Evolutionary conservation across 2,888 invertebrate genomes (phyloP).

Genomic region (Antitype chi): DNA sequence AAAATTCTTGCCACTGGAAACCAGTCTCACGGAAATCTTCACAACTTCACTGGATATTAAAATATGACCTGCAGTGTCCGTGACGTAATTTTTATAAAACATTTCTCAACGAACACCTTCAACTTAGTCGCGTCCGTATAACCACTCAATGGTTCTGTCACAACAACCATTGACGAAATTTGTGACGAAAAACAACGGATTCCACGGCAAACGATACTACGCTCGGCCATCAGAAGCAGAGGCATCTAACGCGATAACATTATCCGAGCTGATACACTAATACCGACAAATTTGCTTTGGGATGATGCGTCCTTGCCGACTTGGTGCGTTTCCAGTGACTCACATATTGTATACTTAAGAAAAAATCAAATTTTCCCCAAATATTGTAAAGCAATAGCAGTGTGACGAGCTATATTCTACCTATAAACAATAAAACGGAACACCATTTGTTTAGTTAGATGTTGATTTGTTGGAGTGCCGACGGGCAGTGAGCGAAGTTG

Average conservation of each 20-base stretch:
- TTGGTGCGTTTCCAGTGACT: slow-evolving; percentile 68
- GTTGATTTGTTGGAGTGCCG: slow-evolving; percentile 1
- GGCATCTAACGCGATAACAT: slow-evolving; percentile 76
- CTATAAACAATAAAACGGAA: slow-evolving; percentile 33
- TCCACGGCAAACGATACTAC: slow-evolving; percentile 62
- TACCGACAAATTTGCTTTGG: slow-evolving; percentile 83
- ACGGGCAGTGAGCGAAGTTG: slow-evolving; percentile 7
- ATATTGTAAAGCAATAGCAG: slow-evolving; percentile 59
- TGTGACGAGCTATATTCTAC: slow-evolving; percentile 49
- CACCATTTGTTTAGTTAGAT: slow-evolving; percentile 4
- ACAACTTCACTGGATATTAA: background rate
- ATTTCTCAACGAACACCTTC: slow-evolving; percentile 19
- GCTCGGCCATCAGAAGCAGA: slow-evolving; percentile 52
- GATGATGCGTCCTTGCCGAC: slow-evolving; percentile 78
- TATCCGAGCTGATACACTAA: slow-evolving; percentile 82
- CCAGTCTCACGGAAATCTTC: background rate
- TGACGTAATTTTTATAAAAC: slow-evolving; percentile 20
- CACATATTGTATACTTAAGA: slow-evolving; percentile 59
- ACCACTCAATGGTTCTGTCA: slow-evolving; percentile 10
- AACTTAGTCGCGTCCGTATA: slow-evolving; percentile 16
- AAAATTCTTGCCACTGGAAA: slow-evolving; percentile 13
- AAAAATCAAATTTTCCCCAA: slow-evolving; percentile 52
- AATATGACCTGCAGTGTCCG: slow-evolving; percentile 21
- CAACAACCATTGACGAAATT: slow-evolving; percentile 45
- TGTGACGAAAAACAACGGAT: slow-evolving; percentile 62